Conservation (phyloP, 2,113 vertebrate genomes). For the Chauna torquata region DNA sequence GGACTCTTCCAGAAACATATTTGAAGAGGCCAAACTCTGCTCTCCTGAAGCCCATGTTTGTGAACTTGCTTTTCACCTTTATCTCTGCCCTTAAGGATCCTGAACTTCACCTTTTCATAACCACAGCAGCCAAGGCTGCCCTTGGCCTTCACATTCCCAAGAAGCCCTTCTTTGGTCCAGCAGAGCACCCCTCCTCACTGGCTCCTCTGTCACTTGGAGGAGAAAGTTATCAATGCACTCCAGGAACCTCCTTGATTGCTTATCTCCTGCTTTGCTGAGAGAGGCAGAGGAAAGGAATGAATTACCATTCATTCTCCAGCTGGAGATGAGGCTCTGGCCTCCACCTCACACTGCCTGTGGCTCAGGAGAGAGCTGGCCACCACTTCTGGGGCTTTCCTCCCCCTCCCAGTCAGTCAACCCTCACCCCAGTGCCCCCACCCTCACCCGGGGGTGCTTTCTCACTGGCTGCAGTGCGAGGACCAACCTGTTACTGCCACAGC, state of each 20-base stretch:
- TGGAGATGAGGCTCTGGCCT: background rate
- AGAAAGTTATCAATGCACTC: too few relatives aligned
- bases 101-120: background rate
- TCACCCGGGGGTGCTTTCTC: background rate
- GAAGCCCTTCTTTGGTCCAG: background rate
- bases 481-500: rapidly evolving
- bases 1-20: background rate
- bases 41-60: background rate
- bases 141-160: too few relatives aligned
- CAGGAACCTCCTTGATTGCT: too few relatives aligned
- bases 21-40: too few relatives aligned
- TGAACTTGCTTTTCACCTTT: background rate
- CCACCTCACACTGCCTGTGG: rapidly evolving
- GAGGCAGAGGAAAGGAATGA: too few relatives aligned
- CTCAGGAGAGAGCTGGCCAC: background rate
- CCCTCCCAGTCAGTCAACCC: background rate
- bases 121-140: background rate
- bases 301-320: rapidly evolving
- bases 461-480: background rate
- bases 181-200: background rate
- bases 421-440: background rate
- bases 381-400: too few relatives aligned
- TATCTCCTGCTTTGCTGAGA: too few relatives aligned
- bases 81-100: background rate
- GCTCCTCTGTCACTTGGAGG: too few relatives aligned